Conservation (phyloP, 2,113 vertebrate species). For the Montifringilla adamsi region DNA sequence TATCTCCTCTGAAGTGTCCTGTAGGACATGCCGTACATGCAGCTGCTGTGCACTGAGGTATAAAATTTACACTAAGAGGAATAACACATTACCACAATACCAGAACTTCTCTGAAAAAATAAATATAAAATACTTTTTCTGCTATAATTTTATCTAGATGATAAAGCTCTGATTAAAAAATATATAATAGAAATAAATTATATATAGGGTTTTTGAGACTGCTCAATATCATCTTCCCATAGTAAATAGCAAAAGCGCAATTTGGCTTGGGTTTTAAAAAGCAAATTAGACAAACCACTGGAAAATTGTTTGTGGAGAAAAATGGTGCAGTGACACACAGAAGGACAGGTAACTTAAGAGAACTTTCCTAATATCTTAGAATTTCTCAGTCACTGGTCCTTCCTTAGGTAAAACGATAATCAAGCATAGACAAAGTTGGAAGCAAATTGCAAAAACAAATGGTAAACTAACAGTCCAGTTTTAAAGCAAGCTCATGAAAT, state of each 20-base stretch:
- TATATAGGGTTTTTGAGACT: not conserved
- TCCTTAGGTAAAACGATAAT: not conserved
- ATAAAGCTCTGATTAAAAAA: not conserved
- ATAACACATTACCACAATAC: not conserved
- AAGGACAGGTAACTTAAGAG: not conserved
- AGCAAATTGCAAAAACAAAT: not conserved
- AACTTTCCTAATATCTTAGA: not conserved
- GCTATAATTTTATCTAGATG: not conserved
- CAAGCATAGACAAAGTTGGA: not conserved
- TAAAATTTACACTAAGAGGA: conserved; percentile 31
- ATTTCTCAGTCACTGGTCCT: not conserved
- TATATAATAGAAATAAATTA: not conserved
- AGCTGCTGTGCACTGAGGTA: not conserved
- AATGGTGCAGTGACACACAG: not conserved
- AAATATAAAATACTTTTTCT: not conserved
- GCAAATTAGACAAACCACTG: not conserved
- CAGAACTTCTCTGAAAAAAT: conserved; percentile 5
- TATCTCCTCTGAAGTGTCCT: conserved; percentile 41
- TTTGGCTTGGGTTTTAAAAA: not conserved
- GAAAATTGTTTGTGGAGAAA: not conserved
- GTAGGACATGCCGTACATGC: not conserved
- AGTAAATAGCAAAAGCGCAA: not conserved
- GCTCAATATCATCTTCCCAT: not conserved
- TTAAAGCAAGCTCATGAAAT: not conserved
- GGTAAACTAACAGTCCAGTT: not conserved